Base-by-base conservation (phyloP, 64 coral and sea anemone species). In the Stichodactyla helianthus region DNA sequence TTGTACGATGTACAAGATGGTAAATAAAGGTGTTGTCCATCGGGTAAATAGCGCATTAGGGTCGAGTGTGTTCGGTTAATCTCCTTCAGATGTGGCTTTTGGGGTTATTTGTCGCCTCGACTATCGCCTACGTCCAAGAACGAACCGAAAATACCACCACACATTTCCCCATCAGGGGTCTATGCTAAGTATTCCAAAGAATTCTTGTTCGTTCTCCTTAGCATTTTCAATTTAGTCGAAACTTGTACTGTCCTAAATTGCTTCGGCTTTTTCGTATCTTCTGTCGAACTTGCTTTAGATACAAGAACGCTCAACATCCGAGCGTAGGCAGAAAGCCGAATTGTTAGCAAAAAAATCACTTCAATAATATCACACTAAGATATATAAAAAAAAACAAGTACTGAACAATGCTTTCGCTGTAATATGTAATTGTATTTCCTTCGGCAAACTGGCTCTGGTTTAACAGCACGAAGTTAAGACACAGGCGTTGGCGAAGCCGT, bases 21-120 rank as follows among this genome's bases (percentile, higher is more conserved):
- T 12, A 74, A 74, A 74, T 27, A 74, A 74, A 74, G 68, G 68
- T 31, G 68, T 31, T 74, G 68, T 74, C 26, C 68, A 74, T 31
- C 22, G 10, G 68, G 68, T 12, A 74, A 26, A 5, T 74, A 8
- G 26, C 7, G 25, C 25, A 74, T 74, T 27, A 10, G 20, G 8
- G 1, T 74, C 68, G 68, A 74, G 68, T 74, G 23, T 10, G 6
- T 74, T 14, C 6, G 7, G 20, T 28, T 2, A 12, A 74, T 74
- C 22, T 27, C 23, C n/a, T 35, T 74, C 12, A 74, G 19, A 68
- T 74, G 68, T 11, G 68, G 68, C 13, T 74, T 74, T 27, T 74
- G 62, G 20, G 19, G 4, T 44, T 13, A n/a, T 23, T 74, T 26
- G 6, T 6, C n/a, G n/a, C n/a, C 68, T 10, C 0, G 25, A 25